phyloP scores from a whole-genome alignment of 2,797 vertebrate species.

The Oophaga sylvatica region DNA sequence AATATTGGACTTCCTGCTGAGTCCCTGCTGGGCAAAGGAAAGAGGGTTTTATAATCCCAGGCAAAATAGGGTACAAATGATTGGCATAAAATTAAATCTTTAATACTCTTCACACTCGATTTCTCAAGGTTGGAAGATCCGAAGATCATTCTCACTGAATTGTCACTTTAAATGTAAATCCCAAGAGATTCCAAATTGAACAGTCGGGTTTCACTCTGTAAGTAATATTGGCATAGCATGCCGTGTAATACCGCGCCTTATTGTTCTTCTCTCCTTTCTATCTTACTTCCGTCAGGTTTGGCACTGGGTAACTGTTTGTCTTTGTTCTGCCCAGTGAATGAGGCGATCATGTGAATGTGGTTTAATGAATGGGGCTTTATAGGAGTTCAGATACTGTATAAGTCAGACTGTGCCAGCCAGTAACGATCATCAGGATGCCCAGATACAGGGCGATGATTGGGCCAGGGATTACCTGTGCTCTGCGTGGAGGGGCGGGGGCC shows the following conservation, averaged over 20 bases:
- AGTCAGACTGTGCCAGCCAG: slow-evolving; percentile 22
- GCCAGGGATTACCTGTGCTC: neutral
- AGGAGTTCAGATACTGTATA: slow-evolving; percentile 32
- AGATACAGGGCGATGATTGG: slow-evolving; percentile 36
- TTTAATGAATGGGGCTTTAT: slow-evolving; percentile 50
- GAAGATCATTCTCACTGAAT: neutral
- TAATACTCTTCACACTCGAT: too few relatives aligned
- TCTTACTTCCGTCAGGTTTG: slow-evolving; percentile 48
- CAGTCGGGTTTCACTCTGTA: slow-evolving; percentile 1
- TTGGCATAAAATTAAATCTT: too few relatives aligned
- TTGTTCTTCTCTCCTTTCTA: slow-evolving; percentile 7
- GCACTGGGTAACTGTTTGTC: slow-evolving; percentile 46
- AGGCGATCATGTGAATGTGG: slow-evolving; percentile 37
- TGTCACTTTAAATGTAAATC: neutral
- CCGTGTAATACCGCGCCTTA: neutral
- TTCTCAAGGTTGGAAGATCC: neutral
- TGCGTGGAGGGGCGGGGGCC: neutral
- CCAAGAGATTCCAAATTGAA: neutral
- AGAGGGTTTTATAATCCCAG: too few relatives aligned
- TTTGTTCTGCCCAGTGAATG: slow-evolving; percentile 52
- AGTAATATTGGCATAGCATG: slow-evolving; percentile 23
- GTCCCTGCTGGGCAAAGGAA: too few relatives aligned
- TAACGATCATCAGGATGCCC: neutral
- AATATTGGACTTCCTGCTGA: too few relatives aligned
- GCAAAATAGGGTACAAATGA: too few relatives aligned